A percentile compares a stretch with the other conserved stretches of the same genome.
Conservation (phyloP, 2,113 vertebrate genomes). For the Alethe castanea region DNA sequence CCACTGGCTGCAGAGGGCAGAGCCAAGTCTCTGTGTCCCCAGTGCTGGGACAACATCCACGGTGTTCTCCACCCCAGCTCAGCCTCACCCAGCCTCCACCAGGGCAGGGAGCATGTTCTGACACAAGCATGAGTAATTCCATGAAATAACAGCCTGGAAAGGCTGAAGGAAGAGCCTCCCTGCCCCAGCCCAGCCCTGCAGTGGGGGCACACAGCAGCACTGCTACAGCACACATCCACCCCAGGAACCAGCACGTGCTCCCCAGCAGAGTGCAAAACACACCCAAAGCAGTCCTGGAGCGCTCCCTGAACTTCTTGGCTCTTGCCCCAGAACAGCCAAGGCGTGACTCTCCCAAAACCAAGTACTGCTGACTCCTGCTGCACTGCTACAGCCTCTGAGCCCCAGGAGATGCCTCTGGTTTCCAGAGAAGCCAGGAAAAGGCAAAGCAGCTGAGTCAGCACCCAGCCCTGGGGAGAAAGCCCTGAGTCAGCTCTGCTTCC, state of each 20-base stretch:
- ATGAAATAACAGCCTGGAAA: background rate
- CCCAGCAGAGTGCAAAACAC: background rate
- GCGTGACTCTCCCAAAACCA: background rate
- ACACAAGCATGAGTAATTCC: background rate
- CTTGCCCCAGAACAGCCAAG: background rate
- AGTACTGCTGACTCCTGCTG: background rate
- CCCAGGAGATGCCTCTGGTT: constrained; percentile 1
- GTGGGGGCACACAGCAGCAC: background rate
- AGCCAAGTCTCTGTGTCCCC: background rate
- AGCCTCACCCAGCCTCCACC: background rate
- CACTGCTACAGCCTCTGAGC: fast-evolving
- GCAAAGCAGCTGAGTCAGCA: constrained; percentile 47
- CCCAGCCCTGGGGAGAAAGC: background rate
- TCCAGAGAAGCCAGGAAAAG: background rate
- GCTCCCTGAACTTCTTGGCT: background rate
- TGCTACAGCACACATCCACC: background rate
- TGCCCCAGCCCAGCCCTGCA: background rate
- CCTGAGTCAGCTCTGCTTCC: constrained; percentile 10
- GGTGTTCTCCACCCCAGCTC: background rate
- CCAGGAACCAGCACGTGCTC: background rate
- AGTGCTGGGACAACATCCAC: background rate
- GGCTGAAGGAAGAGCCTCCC: background rate
- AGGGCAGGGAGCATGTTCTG: background rate
- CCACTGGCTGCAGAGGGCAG: background rate
- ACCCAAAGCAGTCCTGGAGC: background rate